phyloP scores from a whole-genome alignment of 1,140 invertebrate genomes.

The Portunus trituberculatus region DNA sequence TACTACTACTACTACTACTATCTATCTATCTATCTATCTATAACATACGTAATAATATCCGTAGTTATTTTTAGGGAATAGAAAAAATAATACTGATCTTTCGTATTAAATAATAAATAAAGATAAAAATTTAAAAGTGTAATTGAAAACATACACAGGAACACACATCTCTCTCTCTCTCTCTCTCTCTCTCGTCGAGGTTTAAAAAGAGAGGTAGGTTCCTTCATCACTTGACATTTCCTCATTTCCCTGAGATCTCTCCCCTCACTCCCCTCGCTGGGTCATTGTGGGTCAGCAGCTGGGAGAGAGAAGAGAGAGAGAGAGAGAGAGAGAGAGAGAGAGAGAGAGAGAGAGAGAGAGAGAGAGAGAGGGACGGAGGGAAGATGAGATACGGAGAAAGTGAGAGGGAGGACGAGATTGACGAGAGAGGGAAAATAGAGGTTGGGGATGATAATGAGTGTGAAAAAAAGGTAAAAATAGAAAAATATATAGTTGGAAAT shows the following conservation, averaged over 20 bases:
- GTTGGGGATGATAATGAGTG: neutral
- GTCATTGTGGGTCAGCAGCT: slow-evolving; percentile 58
- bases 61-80: no score
- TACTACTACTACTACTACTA: no score
- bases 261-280: neutral
- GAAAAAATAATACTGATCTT: no score
- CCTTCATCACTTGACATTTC: slow-evolving; percentile 44
- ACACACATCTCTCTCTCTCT: slow-evolving; percentile 10
- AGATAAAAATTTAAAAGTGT: no score
- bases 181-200: slow-evolving; percentile 24
- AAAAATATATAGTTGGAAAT: neutral
- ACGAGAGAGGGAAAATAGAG: neutral
- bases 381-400: neutral
- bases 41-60: no score
- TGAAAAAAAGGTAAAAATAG: neutral
- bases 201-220: neutral
- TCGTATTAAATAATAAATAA: no score
- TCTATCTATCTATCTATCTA: no score
- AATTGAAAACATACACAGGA: no score
- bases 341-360: neutral
- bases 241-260: slow-evolving; percentile 59
- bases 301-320: neutral
- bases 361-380: neutral
- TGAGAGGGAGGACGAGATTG: neutral
- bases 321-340: neutral